Percentiles rank a stretch among this genome's conserved stretches.
Evolutionary conservation across 37 sponge, comb jelly and placozoan species (phyloP).

Genomic region (Lycopodina hypogea): DNA sequence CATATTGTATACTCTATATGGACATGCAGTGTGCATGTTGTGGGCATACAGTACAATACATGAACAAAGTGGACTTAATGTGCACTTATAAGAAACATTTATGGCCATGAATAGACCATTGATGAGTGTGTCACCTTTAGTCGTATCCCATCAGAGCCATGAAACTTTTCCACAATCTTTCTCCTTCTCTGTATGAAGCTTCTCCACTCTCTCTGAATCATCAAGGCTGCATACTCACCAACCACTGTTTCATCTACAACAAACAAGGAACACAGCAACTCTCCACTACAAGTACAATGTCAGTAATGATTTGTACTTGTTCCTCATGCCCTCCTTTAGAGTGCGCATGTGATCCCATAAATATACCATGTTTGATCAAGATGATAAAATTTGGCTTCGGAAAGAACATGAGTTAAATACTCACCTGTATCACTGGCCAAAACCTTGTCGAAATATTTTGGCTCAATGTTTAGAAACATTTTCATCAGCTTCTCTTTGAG

Average conservation of each 20-base stretch:
- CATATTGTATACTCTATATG: too few species aligned
- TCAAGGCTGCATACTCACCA: conserved; percentile 34
- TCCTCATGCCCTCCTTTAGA: too few species aligned
- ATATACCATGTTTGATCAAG: too few species aligned
- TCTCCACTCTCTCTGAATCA: conserved; percentile 42
- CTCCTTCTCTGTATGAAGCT: conserved; percentile 1
- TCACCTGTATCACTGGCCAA: conserved; percentile 27
- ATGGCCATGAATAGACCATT: not conserved
- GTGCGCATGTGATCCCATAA: too few species aligned
- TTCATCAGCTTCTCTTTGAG: conserved; percentile 23
- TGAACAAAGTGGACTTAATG: too few species aligned
- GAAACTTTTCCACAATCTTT: conserved; percentile 4
- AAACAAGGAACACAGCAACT: not conserved
- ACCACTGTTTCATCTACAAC: conserved; percentile 19
- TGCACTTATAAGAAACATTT: too few species aligned
- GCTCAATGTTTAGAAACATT: conserved; percentile 22
- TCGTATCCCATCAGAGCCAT: not conserved
- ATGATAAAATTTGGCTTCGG: too few species aligned
- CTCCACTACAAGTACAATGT: not conserved
- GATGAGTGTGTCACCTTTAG: not conserved
- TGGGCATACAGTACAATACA: not conserved
- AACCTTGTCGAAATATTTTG: conserved; percentile 24
- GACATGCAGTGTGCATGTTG: not conserved
- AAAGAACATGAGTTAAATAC: not conserved
- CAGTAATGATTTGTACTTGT: too few species aligned